Conservation (phyloP, 2,113 vertebrate genomes). For the Gallinago undulata region DNA sequence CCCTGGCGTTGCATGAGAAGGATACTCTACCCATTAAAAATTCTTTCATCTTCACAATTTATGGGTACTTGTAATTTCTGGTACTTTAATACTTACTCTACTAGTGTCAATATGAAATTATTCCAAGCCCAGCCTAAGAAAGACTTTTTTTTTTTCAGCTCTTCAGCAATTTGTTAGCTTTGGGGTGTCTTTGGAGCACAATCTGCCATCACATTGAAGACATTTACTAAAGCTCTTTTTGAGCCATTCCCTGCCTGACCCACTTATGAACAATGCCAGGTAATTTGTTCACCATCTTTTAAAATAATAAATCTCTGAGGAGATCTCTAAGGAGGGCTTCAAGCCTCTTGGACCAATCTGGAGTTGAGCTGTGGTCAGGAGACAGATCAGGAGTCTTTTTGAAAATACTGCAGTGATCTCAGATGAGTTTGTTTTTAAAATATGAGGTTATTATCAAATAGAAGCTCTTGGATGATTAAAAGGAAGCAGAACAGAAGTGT, state of each 20-base stretch:
- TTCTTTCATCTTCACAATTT: constrained; percentile 33
- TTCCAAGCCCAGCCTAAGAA: background rate
- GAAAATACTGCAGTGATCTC: background rate
- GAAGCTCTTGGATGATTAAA: background rate
- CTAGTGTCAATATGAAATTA: background rate
- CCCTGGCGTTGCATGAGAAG: background rate
- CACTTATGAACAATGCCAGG: background rate
- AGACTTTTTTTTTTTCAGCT: background rate
- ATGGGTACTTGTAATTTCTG: background rate
- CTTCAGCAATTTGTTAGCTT: background rate
- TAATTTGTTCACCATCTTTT: background rate
- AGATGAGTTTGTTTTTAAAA: background rate
- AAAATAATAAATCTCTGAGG: background rate
- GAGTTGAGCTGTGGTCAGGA: background rate
- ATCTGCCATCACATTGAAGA: background rate
- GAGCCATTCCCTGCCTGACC: background rate
- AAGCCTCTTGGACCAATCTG: background rate
- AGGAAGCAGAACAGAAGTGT: background rate
- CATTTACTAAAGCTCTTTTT: background rate
- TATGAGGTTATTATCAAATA: background rate
- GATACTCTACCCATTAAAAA: background rate
- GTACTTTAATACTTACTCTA: background rate
- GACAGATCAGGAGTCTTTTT: background rate
- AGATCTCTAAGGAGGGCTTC: background rate
- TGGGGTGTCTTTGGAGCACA: background rate